These are phyloP conservation scores for Thymelicus acteon DNA, from an alignment of 2,888 invertebrate genomes.

Conservation along the genomic window DNA sequence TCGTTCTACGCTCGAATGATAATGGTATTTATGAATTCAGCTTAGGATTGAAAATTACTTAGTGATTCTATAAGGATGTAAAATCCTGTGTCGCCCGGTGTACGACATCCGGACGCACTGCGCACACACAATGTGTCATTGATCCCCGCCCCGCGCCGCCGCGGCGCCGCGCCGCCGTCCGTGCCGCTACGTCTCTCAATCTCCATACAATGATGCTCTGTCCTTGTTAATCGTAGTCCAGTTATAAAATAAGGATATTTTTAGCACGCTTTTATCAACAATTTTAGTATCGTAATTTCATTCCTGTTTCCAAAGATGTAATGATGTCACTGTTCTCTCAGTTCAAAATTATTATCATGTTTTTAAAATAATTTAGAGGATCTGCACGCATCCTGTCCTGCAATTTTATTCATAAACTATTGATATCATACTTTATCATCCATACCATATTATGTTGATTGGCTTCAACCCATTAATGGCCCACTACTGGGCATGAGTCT, in stretches of 20 bases:
- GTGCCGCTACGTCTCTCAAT: slow-evolving; percentile 30
- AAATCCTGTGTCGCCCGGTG: slow-evolving; percentile 13
- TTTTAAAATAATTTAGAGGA: too few relatives aligned
- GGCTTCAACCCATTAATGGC: too few relatives aligned
- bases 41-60: slow-evolving; percentile 1
- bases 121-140: slow-evolving; percentile 49
- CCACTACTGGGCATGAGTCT: too few relatives aligned
- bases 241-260: slow-evolving; percentile 5
- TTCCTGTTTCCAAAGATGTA: too few relatives aligned
- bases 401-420: too few relatives aligned
- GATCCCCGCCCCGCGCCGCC: slow-evolving; percentile 43
- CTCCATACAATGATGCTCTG: slow-evolving; percentile 31
- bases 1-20: background rate
- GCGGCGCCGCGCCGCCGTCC: slow-evolving; percentile 6
- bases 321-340: too few relatives aligned
- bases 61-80: background rate
- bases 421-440: too few relatives aligned
- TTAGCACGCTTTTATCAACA: background rate
- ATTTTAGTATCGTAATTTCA: too few relatives aligned
- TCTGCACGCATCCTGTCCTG: too few relatives aligned
- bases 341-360: too few relatives aligned
- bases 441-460: too few relatives aligned
- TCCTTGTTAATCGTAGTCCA: slow-evolving; percentile 36
- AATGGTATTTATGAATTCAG: background rate
- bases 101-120: slow-evolving; percentile 48